Percentiles rank a stretch among this genome's conserved stretches.
Conservation (phyloP, 2,113 vertebrate species). For the Thymallus thymallus region DNA sequence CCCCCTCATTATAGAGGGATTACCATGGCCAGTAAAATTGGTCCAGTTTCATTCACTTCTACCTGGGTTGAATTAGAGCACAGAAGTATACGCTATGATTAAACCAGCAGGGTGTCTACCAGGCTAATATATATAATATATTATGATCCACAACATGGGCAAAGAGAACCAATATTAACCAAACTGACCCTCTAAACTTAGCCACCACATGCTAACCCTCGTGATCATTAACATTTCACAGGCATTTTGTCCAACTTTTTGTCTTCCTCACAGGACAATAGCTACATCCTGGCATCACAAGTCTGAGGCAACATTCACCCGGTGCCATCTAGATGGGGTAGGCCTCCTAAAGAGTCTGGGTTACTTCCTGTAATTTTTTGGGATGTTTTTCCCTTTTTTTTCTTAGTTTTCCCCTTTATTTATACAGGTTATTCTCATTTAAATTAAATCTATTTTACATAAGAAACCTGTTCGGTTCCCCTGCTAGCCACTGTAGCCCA, state of each 20-base stretch:
- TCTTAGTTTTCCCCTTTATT: too few relatives aligned
- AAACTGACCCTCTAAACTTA: neutral
- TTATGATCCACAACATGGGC: neutral
- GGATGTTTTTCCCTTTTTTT: too few relatives aligned
- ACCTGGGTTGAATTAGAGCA: neutral
- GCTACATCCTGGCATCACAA: neutral
- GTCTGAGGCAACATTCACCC: neutral
- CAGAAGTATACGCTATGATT: neutral
- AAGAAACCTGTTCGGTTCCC: neutral
- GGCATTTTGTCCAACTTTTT: neutral
- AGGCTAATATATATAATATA: neutral
- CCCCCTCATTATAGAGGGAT: constrained; percentile 11
- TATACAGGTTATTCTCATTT: too few relatives aligned
- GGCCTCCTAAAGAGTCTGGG: neutral
- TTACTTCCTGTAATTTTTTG: neutral
- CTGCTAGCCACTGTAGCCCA: neutral
- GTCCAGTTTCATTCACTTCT: neutral
- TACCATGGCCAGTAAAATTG: neutral
- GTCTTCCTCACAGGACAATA: neutral
- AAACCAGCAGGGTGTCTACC: neutral
- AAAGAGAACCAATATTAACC: neutral
- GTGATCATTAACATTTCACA: neutral
- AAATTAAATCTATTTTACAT: too few relatives aligned
- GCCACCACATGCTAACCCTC: neutral
- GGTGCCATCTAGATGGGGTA: neutral